A percentile compares a stretch with the other conserved stretches of the same genome.
phyloP scores from a whole-genome alignment of 2,888 invertebrate species.

The Sesia apiformis region DNA sequence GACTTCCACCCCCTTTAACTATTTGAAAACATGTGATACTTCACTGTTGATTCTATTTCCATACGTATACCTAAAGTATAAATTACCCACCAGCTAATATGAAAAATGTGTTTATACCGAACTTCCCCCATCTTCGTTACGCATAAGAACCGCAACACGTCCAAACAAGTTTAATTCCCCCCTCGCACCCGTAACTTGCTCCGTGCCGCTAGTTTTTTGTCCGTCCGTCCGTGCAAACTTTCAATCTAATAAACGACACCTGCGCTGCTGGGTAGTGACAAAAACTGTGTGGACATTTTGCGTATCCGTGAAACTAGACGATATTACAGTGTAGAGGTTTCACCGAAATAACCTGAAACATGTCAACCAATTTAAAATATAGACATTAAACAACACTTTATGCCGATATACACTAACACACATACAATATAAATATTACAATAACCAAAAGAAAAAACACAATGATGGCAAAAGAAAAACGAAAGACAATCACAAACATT shows the following conservation, averaged over 20 bases:
- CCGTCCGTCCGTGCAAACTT: neutral
- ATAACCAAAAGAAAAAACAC: no score
- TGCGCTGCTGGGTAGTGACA: neutral
- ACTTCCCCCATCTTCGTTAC: slow-evolving; percentile 1
- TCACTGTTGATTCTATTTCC: neutral
- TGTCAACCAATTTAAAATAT: no score
- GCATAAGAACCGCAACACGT: slow-evolving; percentile 4
- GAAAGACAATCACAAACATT: no score
- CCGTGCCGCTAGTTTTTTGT: neutral
- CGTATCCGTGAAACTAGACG: neutral
- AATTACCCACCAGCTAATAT: neutral
- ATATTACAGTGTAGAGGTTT: no score
- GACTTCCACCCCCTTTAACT: no score
- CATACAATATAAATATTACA: no score
- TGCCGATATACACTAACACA: no score
- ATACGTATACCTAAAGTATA: neutral
- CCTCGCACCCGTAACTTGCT: slow-evolving; percentile 1
- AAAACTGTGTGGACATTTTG: neutral
- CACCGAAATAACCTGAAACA: no score
- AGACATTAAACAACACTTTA: no score
- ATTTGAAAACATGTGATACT: no score
- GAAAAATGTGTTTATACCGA: neutral
- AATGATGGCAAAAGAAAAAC: no score
- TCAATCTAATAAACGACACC: neutral
- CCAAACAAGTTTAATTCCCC: slow-evolving; percentile 10